These are phyloP conservation scores for Lerema accius DNA, from an alignment of 1,140 invertebrate species.

Conservation along the genomic window DNA sequence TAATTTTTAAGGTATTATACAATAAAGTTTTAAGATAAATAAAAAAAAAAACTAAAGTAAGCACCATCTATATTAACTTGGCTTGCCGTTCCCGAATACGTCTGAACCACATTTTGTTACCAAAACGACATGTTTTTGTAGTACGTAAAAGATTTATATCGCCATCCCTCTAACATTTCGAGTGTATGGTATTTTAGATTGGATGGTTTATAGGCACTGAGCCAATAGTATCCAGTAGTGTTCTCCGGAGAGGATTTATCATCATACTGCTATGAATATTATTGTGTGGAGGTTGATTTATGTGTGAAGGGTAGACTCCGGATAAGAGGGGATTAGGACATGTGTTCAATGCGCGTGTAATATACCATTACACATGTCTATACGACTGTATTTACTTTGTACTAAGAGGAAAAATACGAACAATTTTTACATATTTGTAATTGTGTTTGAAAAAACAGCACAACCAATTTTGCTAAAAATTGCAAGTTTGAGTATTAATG, in stretches of 20 bases:
- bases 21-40: no score
- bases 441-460: no score
- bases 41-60: no score
- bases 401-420: no score
- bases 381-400: neutral
- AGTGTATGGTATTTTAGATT: slow-evolving; percentile 3
- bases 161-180: neutral
- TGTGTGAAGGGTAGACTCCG: slow-evolving; percentile 21
- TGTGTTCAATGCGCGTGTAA: slow-evolving; percentile 9
- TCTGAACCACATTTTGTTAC: neutral
- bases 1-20: no score
- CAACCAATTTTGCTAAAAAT: no score
- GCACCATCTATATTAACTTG: no score
- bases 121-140: neutral
- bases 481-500: no score
- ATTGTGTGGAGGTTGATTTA: slow-evolving; percentile 23
- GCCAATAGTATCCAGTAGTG: neutral
- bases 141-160: neutral
- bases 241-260: slow-evolving; percentile 4
- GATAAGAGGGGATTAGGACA: slow-evolving; percentile 26
- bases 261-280: slow-evolving; percentile 23
- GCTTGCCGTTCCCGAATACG: no score
- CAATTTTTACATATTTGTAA: no score
- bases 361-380: neutral
- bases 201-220: neutral